phyloP scores from a whole-genome alignment of 2,797 vertebrate species.

The Chloroceryle amazona region DNA sequence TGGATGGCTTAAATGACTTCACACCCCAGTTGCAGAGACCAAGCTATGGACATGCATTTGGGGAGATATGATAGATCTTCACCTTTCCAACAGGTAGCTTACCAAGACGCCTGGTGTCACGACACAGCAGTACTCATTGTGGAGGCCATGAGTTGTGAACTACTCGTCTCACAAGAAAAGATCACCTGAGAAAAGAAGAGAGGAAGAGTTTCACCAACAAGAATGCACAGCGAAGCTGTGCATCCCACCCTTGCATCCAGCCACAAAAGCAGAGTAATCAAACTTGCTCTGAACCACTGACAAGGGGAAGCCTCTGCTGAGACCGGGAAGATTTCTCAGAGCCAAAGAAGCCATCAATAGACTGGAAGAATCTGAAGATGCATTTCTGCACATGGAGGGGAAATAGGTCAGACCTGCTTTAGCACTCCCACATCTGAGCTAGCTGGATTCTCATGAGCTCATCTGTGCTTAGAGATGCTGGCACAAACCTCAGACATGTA shows the following conservation, averaged over 20 bases:
- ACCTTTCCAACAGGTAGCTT: slow-evolving; percentile 57
- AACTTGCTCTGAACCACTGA: background rate
- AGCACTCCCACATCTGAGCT: slow-evolving; percentile 10
- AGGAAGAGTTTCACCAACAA: background rate
- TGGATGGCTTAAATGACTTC: background rate
- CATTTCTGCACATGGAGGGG: background rate
- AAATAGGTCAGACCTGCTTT: slow-evolving; percentile 14
- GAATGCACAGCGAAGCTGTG: background rate
- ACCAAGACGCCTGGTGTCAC: slow-evolving; percentile 87
- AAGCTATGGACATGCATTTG: background rate
- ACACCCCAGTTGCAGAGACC: background rate
- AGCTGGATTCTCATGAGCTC: slow-evolving; percentile 13
- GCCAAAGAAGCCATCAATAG: background rate
- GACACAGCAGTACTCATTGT: slow-evolving; percentile 86
- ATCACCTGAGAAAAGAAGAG: slow-evolving; percentile 73
- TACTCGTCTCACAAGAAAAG: slow-evolving; percentile 66
- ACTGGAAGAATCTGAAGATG: background rate
- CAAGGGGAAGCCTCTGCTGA: background rate
- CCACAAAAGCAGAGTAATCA: background rate
- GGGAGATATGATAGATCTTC: background rate
- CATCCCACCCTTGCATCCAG: background rate
- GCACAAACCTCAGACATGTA: background rate
- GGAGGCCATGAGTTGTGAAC: slow-evolving; percentile 62
- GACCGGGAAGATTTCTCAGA: background rate
- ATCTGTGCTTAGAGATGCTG: slow-evolving; percentile 3